phyloP scores from a whole-genome alignment of 1,140 invertebrate species.

The Drosophila virilis region DNA sequence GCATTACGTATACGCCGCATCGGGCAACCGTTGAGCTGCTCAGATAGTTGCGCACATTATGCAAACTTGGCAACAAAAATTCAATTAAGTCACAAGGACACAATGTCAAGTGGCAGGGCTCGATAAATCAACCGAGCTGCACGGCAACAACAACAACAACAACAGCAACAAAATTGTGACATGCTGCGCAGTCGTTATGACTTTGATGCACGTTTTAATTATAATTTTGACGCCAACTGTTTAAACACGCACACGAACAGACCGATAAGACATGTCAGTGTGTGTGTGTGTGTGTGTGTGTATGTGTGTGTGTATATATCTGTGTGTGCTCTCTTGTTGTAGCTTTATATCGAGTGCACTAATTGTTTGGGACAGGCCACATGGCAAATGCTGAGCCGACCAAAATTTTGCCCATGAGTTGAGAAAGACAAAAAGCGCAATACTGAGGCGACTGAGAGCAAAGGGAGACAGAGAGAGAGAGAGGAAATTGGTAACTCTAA shows the following conservation, averaged over 20 bases:
- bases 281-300: slow-evolving; percentile 22
- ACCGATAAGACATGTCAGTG: slow-evolving; percentile 30
- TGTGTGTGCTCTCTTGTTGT: slow-evolving; percentile 24
- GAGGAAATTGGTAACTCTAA: slow-evolving; percentile 5
- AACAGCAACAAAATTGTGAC: slow-evolving; percentile 65
- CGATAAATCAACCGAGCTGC: slow-evolving; percentile 43
- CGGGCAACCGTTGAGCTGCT: slow-evolving; percentile 13
- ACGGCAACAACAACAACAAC: slow-evolving; percentile 12
- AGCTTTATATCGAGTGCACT: slow-evolving; percentile 43
- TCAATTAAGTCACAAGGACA: slow-evolving; percentile 79
- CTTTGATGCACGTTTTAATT: slow-evolving; percentile 83
- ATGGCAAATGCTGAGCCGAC: slow-evolving; percentile 35
- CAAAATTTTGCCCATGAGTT: not conserved
- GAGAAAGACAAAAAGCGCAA: slow-evolving; percentile 2
- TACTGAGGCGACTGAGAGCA: not conserved
- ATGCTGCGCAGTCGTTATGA: slow-evolving; percentile 70
- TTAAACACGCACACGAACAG: slow-evolving; percentile 57
- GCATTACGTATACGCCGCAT: slow-evolving; percentile 64
- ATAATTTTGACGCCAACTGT: slow-evolving; percentile 81
- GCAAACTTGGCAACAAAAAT: slow-evolving; percentile 82
- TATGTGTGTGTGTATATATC: slow-evolving; percentile 27
- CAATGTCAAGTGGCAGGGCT: slow-evolving; percentile 62
- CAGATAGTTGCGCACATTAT: slow-evolving; percentile 60
- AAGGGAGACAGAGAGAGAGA: not conserved
- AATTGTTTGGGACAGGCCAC: slow-evolving; percentile 44